phyloP scores from a whole-genome alignment of 2,888 invertebrate genomes.

The Tromatobia lineatoria region DNA sequence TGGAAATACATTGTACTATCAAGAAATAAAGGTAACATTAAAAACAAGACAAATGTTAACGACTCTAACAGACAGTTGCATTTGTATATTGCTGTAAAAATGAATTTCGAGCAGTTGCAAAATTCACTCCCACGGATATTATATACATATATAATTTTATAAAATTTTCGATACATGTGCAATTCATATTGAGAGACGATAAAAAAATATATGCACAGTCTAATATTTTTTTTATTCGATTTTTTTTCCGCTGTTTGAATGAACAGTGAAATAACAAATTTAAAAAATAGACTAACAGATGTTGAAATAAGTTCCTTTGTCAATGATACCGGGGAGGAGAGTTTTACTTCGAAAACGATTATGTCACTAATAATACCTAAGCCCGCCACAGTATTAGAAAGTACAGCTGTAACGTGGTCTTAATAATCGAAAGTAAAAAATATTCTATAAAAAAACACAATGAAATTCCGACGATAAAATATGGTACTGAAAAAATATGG shows the following conservation, averaged over 20 bases:
- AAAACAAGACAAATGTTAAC: constrained; percentile 18
- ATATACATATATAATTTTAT: constrained; percentile 5
- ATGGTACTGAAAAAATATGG: constrained; percentile 15
- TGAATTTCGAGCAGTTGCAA: not conserved
- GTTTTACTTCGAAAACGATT: not conserved
- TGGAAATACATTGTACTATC: constrained; percentile 49
- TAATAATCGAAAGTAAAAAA: constrained; percentile 55
- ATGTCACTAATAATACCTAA: constrained; percentile 27
- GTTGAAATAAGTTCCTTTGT: constrained; percentile 37
- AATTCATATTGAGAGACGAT: not conserved
- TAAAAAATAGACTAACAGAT: constrained; percentile 24
- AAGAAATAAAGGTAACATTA: constrained; percentile 33
- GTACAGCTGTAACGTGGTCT: constrained; percentile 23
- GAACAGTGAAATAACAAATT: not conserved
- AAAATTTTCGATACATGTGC: not conserved
- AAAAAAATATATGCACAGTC: not conserved
- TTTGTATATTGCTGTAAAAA: constrained; percentile 9
- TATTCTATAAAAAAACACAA: constrained; percentile 4
- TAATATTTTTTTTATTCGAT: not conserved
- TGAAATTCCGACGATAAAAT: not conserved
- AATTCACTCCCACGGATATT: too few species aligned
- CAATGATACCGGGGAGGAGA: constrained; percentile 9
- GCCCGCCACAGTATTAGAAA: constrained; percentile 27
- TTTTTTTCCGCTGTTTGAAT: not conserved
- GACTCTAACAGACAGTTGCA: constrained; percentile 2